Base-by-base conservation (phyloP, 2,888 invertebrate genomes). In the Lochmaea crataegi region DNA sequence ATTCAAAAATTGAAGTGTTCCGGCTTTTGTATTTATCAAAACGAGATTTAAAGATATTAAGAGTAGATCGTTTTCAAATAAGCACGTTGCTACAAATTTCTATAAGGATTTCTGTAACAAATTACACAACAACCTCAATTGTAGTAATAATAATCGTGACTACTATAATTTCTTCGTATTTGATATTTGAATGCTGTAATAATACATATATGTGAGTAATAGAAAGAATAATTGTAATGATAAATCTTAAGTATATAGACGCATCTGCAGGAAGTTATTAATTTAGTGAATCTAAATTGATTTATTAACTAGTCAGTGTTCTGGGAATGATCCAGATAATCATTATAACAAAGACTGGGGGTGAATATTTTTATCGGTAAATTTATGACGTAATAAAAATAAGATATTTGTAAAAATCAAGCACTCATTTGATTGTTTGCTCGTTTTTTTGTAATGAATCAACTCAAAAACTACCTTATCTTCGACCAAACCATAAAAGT, bases 261-360 rank as follows among this genome's bases (percentile, higher is more conserved):
- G 63, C 68, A 72, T 68, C 68, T 68, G 68, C 68, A 72, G 72
- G 72, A 72, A 68, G 58, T 38, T 48, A 68, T 48, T 16, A 72
- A 72, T 68, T 72, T 63, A 68, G 58, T 68, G 65, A 65, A 68
- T 68, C 22, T 64, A 72, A 72, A 72, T 72, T 68, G 65, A 72
- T 72, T 72, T 68, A 72, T 66, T 66, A 65, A 41, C 48, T 45
- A n/a, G 5, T 18, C 14, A 63, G 41, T 61, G 69, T 69, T 69
- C 61, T 69, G 69, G 69, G 69, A 69, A 69, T 53, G 69, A 69
- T 69, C 22, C 14, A 61, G 69, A 69, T 69, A 69, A 69, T 69
- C 69, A 69, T 69, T 51, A 22, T 11, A 60, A 60, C 32, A 32
- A n/a, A 68, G 48, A 60, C 26, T 7, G 5, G 61, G 63, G 69